A percentile compares a stretch with the other conserved stretches of the same genome.
Evolutionary conservation across 2,797 vertebrate genomes (phyloP).

Genomic region (Agapornis canus): DNA sequence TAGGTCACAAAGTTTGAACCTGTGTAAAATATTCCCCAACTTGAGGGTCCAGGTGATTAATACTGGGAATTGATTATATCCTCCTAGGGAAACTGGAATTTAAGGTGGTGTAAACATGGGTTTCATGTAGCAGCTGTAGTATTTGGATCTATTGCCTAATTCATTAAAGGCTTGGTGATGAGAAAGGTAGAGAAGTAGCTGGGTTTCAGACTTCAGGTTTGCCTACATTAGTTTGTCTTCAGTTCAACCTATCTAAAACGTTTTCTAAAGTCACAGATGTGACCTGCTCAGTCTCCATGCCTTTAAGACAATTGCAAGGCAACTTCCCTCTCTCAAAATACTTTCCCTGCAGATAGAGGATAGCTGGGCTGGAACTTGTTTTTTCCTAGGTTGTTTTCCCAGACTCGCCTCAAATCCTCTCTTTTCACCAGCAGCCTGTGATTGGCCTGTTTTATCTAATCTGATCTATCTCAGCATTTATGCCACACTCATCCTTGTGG

Average conservation of each 20-base stretch:
- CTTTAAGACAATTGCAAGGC: background rate
- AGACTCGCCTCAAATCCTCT: background rate
- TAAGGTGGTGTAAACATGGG: background rate
- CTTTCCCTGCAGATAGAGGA: background rate
- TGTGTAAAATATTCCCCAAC: background rate
- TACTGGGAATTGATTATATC: background rate
- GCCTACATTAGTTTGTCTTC: background rate
- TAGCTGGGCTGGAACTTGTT: background rate
- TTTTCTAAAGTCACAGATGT: background rate
- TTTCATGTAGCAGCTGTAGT: background rate
- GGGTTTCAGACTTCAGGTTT: background rate
- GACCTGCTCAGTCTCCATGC: background rate
- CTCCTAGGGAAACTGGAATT: background rate
- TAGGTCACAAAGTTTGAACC: background rate
- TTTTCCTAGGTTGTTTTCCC: background rate
- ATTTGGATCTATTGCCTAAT: background rate
- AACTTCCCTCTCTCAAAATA: background rate
- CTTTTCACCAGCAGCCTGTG: background rate
- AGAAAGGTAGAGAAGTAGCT: background rate
- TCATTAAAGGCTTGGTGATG: background rate
- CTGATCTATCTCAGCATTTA: background rate
- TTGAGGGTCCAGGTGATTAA: background rate
- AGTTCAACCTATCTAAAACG: background rate
- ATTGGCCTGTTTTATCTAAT: background rate
- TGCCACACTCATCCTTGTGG: fast-evolving